A percentile compares a stretch with the other conserved stretches of the same genome.
Evolutionary conservation across 1,140 invertebrate genomes (phyloP).

Genomic region (Prorops nasuta): DNA sequence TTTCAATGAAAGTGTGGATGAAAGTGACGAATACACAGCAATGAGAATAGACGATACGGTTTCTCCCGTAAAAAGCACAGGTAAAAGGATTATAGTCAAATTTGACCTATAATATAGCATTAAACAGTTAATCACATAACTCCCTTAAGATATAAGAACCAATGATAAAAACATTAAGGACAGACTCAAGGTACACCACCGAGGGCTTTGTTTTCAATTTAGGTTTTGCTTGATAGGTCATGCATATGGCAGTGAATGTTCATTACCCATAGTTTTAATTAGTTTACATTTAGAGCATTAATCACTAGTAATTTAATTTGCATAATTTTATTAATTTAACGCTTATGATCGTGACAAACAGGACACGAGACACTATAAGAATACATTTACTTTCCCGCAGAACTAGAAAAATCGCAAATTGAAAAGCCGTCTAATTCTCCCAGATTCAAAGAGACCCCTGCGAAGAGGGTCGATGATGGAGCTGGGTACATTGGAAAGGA

Average conservation of each 20-base stretch:
- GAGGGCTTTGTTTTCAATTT: constrained; percentile 4
- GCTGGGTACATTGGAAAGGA: constrained; percentile 36
- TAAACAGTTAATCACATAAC: not conserved
- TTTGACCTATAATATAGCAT: constrained; percentile 9
- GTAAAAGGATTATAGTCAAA: constrained; percentile 17
- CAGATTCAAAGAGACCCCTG: constrained; percentile 19
- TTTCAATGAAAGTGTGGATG: constrained; percentile 41
- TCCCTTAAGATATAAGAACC: too few relatives aligned
- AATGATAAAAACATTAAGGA: too few relatives aligned
- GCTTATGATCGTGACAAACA: too few relatives aligned
- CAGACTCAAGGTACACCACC: too few relatives aligned
- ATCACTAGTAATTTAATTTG: not conserved
- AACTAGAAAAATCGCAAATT: not conserved
- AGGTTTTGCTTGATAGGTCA: constrained; percentile 26
- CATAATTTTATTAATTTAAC: not conserved
- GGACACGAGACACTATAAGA: too few relatives aligned
- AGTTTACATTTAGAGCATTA: constrained; percentile 15
- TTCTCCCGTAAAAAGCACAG: constrained; percentile 40
- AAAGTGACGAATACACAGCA: constrained; percentile 42
- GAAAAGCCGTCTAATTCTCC: not conserved
- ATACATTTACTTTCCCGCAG: too few relatives aligned
- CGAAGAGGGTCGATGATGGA: constrained; percentile 56
- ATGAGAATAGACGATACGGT: constrained; percentile 33
- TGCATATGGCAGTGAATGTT: constrained; percentile 24
- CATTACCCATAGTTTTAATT: constrained; percentile 14